A percentile compares a stretch with the other conserved stretches of the same genome.
Conservation (phyloP, 2,113 vertebrate genomes). For the Cranoglanis bouderius region DNA sequence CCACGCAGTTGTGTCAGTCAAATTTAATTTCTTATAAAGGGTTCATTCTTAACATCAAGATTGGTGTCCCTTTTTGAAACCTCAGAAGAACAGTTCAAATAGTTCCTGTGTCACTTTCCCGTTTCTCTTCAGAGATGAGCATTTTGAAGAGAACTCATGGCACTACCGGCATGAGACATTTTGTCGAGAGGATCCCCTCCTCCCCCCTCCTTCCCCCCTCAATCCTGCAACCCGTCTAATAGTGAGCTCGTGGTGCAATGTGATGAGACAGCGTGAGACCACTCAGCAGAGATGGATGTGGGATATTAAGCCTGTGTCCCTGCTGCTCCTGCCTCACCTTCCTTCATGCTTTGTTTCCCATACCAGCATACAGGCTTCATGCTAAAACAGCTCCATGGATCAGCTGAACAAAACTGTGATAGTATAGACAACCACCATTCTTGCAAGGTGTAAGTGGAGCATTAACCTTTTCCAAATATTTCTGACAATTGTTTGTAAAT, state of each 20-base stretch:
- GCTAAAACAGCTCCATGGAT: slow-evolving; percentile 28
- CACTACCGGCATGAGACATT: slow-evolving; percentile 28
- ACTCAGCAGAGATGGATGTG: slow-evolving; percentile 51
- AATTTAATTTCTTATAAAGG: slow-evolving; percentile 7
- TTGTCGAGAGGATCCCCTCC: slow-evolving; percentile 9
- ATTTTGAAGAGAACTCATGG: slow-evolving; percentile 21
- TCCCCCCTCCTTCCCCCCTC: background rate
- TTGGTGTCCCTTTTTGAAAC: background rate
- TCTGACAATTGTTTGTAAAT: background rate
- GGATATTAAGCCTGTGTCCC: slow-evolving; percentile 46
- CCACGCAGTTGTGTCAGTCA: background rate
- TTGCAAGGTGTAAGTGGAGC: background rate
- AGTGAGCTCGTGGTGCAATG: slow-evolving; percentile 31
- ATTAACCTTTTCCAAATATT: slow-evolving; percentile 10
- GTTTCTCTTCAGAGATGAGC: background rate
- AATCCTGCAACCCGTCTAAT: slow-evolving; percentile 28
- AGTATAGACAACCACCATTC: slow-evolving; percentile 15
- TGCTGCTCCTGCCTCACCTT: slow-evolving; percentile 42
- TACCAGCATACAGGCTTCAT: slow-evolving; percentile 25
- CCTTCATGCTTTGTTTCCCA: slow-evolving; percentile 40
- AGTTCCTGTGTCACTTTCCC: background rate
- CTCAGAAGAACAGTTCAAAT: background rate
- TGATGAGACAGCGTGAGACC: slow-evolving; percentile 51
- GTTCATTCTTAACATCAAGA: background rate
- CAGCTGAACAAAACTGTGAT: slow-evolving; percentile 22